Evolutionary conservation across 30 jellyfish, hydroid and myxozoan species (phyloP), one percentile per base, ranked within the genome.

Genomic region (Cassiopea andromeda): DNA sequence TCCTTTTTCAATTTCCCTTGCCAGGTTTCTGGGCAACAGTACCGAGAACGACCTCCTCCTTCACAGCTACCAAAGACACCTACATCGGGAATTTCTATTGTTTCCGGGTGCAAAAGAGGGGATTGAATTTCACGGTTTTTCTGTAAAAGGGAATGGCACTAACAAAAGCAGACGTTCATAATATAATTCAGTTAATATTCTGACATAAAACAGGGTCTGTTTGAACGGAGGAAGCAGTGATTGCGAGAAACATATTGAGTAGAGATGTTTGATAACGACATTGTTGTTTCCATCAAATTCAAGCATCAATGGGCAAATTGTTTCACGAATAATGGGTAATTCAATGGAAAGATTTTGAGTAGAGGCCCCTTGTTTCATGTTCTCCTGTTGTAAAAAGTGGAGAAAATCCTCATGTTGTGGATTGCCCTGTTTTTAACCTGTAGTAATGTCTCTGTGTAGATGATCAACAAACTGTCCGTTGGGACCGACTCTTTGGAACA

Each of bases 231-330:
- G 48, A 43, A 70, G 79, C 54, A 61, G n/a, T 1, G 19, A 43
- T 19, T 15, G 48, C 17, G 17, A 5, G 48, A 15, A 70, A 70
- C 79, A 70, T 70, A 70, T 70, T 70, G 79, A 4, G 2, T 6
- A 27, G 4, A 14, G 14, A 61, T 3, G 19, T 61, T 61, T 61
- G 43, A 61, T 14, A 61, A 1, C 79, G 15, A 14, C 2, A 19
- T 66, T 13, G 15, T 13, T 2, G 15, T n/a, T 70, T 70, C 79
- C 79, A 17, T 27, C 8, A 15, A 70, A 70, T 75, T 75, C 69
- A 46, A 50, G 84, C 44, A 2, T 46, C 44, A 46, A 46, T 75
- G 84, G 44, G 44, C 84, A 75, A 46, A 75, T 75, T 75, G 84
- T 75, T 57, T 46, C 2, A 43, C 3, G 70, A 75, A 50, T 75